A percentile compares a stretch with the other conserved stretches of the same genome.
phyloP scores from a whole-genome alignment of 2,797 vertebrate species.

The Labeo calbasu region DNA sequence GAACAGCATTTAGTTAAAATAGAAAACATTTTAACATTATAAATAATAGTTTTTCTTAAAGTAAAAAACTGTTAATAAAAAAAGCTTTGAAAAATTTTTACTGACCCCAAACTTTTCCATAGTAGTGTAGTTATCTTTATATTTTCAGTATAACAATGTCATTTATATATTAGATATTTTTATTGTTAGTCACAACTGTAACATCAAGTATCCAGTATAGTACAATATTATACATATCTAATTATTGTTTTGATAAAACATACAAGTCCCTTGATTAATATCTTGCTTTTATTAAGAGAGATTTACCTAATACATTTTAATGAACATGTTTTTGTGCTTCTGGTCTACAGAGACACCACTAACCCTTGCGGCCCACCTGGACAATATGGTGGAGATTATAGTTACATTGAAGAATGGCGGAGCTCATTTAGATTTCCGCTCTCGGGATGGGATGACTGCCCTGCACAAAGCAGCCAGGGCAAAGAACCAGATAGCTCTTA shows the following conservation, averaged over 20 bases:
- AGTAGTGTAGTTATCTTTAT: background rate
- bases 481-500: slow-evolving; percentile 81
- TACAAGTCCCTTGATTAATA: background rate
- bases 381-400: slow-evolving; percentile 79
- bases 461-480: slow-evolving; percentile 85
- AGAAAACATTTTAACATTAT: background rate
- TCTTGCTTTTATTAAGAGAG: background rate
- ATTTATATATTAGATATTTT: background rate
- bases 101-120: background rate
- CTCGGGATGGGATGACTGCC: slow-evolving; percentile 87
- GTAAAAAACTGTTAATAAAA: too few species aligned
- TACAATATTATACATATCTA: background rate
- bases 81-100: background rate
- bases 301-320: background rate
- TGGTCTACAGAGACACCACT: slow-evolving; percentile 66
- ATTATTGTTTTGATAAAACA: background rate
- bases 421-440: slow-evolving; percentile 88
- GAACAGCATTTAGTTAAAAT: background rate
- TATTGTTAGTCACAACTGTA: background rate
- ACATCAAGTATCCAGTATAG: background rate
- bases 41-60: background rate
- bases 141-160: background rate
- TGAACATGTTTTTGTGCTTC: background rate
- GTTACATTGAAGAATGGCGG: slow-evolving; percentile 82
- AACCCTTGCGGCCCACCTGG: slow-evolving; percentile 83